Conservation (phyloP, 2,113 vertebrate genomes). For the Chauna torquata region DNA sequence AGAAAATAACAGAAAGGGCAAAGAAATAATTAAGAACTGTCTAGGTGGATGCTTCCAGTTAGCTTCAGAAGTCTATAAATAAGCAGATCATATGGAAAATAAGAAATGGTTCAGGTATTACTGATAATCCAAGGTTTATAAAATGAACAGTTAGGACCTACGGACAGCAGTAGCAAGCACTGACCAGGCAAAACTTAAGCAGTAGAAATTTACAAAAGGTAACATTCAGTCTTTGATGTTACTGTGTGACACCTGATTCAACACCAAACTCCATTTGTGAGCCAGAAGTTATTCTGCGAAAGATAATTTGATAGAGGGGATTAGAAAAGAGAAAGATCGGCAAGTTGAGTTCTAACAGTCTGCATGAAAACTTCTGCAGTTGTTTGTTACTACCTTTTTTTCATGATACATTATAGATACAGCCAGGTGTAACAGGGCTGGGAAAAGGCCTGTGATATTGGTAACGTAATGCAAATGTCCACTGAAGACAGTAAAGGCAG, state of each 20-base stretch:
- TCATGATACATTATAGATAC: not conserved
- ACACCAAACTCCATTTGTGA: not conserved
- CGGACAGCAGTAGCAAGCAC: not conserved
- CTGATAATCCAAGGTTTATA: not conserved
- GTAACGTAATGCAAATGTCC: not conserved
- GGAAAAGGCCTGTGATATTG: not conserved
- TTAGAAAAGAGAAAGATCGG: not conserved
- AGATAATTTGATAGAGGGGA: not conserved
- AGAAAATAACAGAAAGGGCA: not conserved
- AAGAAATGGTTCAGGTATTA: not conserved
- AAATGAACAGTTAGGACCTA: not conserved
- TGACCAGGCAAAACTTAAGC: not conserved
- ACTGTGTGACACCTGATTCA: not conserved
- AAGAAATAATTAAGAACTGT: not conserved
- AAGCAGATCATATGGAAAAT: not conserved
- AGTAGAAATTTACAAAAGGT: not conserved
- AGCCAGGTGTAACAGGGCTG: not conserved
- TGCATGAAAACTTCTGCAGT: not conserved
- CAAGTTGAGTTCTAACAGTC: not conserved
- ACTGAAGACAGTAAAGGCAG: not conserved
- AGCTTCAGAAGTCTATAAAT: not conserved
- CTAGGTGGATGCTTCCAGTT: not conserved
- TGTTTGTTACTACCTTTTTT: too few relatives aligned
- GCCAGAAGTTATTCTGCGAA: not conserved
- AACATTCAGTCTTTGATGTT: not conserved